These are phyloP conservation scores for Nebria salina DNA, from an alignment of 2,888 invertebrate species.

Conservation along the genomic window DNA sequence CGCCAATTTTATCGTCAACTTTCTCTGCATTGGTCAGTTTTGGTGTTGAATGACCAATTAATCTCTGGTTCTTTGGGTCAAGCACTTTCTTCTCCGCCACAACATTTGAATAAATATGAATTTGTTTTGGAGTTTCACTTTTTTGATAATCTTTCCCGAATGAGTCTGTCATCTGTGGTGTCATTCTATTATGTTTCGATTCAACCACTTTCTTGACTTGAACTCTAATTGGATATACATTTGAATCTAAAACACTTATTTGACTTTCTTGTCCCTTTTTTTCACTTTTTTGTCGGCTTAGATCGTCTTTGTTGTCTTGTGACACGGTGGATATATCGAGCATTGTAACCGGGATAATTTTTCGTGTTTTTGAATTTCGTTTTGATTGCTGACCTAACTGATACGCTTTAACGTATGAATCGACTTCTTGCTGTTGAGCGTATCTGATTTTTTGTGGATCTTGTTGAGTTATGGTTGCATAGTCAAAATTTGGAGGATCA, in stretches of 20 bases:
- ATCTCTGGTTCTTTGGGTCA: constrained; percentile 25
- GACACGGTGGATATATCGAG: background rate
- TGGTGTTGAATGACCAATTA: background rate
- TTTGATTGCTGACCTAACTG: constrained; percentile 21
- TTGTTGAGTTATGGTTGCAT: constrained; percentile 54
- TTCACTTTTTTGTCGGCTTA: too few species aligned
- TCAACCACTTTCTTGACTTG: background rate
- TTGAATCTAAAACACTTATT: background rate
- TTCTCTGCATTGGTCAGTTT: constrained; percentile 8
- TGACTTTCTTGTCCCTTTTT: background rate
- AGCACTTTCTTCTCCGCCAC: constrained; percentile 32
- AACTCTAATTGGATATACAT: background rate
- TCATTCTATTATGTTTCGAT: background rate
- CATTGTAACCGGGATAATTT: constrained; percentile 3
- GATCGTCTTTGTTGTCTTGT: constrained; percentile 27
- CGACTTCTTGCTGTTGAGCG: constrained; percentile 56
- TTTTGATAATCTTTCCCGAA: background rate
- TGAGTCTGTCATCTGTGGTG: constrained; percentile 9
- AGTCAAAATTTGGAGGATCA: constrained; percentile 54
- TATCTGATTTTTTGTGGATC: constrained; percentile 56
- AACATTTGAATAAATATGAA: constrained; percentile 27
- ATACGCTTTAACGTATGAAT: constrained; percentile 48
- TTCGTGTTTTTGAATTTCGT: constrained; percentile 11
- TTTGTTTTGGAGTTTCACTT: background rate
- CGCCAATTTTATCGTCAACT: background rate